phyloP scores from a whole-genome alignment of 2,113 vertebrate species.

The Rhynchopsitta pachyrhyncha region DNA sequence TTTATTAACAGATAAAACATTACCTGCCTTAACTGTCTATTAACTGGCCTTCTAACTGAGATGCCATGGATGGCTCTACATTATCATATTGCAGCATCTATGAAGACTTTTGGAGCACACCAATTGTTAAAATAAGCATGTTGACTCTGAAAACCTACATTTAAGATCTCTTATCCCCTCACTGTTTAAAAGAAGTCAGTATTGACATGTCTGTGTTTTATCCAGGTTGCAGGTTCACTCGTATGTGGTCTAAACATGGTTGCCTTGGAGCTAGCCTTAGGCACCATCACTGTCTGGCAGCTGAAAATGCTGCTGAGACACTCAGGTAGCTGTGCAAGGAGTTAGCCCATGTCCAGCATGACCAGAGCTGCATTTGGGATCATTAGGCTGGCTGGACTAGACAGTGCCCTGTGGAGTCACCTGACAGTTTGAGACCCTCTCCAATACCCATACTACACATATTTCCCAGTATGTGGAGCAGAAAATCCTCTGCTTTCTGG shows the following conservation, averaged over 20 bases:
- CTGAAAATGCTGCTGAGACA: not conserved
- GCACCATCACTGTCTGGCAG: not conserved
- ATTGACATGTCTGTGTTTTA: fast-evolving
- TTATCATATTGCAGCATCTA: not conserved
- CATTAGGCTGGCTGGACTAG: not conserved
- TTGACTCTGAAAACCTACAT: not conserved
- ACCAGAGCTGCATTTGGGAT: not conserved
- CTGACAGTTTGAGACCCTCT: not conserved
- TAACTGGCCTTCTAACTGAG: not conserved
- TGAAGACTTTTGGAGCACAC: not conserved
- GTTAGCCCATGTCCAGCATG: not conserved
- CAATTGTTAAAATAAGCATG: not conserved
- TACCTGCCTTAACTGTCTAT: not conserved
- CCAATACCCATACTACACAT: not conserved
- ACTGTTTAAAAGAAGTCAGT: not conserved
- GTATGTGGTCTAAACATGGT: fast-evolving
- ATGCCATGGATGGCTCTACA: not conserved
- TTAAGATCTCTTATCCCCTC: not conserved
- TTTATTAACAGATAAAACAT: not conserved
- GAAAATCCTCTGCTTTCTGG: not conserved
- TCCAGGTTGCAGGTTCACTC: not conserved
- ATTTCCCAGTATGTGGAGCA: not conserved
- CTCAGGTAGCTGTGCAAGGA: not conserved
- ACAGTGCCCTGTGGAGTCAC: not conserved
- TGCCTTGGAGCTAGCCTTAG: not conserved